Base-by-base conservation (phyloP, 37 sponge, comb jelly and placozoan genomes). In the Oopsacas minuta region DNA sequence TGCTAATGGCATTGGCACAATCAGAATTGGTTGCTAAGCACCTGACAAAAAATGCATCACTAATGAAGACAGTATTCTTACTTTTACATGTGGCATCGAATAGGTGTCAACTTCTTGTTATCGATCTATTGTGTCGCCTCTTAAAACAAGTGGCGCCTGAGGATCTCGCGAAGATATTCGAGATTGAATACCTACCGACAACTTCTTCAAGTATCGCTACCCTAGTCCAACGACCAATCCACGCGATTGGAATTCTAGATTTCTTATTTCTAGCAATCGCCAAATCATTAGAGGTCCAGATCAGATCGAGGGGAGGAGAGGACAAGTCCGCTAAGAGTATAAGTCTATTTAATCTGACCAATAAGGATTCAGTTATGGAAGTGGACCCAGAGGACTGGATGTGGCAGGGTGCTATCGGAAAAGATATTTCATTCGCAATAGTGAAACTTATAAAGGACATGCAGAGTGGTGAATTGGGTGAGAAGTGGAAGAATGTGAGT, bases 1-100 rank as follows among this genome's bases (percentile, higher is more conserved):
- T 96, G 94, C 34, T 94, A 52, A 87, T 90, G 52, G 92, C 95
- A 7, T 88, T 97, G 86, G 88, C 95, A 37, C 93, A 91, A 52
- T 90, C 89, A 22, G 92, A 90, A 20, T 82, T 87, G 22, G 99
- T 95, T 8, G 89, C 93, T 42, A 81, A 36, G 38, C 93, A 91
- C 86, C 87, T 97, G 0, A 89, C 93, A 0, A 85, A 91, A 42
- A 93, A 94, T 84, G 89, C 86, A 36, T 82, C 84, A 8, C 89
- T 97, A 3, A 85, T 94, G 37, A 83, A 89, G 37, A 95, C 91
- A 81, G 89, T 97, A 37, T 89, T 94, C 85, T 52, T 84, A 10
- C 88, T 97, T 22, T 89, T 97, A 8, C 99, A 97, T 87, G 90
- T 90, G 52, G 92, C 91, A 28, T 87, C 92, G 39, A 69, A 52